A percentile compares a stretch with the other conserved stretches of the same genome.
Evolutionary conservation across 1,140 invertebrate species (phyloP).

Genomic region (Conus ventricosus): DNA sequence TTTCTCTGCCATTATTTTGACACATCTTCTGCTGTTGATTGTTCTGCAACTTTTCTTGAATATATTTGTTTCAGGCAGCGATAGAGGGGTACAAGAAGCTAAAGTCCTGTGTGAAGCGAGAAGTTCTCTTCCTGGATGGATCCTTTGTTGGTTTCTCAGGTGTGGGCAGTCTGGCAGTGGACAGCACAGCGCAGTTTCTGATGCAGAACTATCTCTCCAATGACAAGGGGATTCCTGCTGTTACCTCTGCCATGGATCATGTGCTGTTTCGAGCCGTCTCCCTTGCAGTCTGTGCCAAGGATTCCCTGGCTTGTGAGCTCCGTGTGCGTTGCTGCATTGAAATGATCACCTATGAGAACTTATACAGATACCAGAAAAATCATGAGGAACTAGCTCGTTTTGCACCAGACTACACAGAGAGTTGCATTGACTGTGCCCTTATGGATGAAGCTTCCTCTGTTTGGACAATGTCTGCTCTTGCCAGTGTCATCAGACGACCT

Average conservation of each 20-base stretch:
- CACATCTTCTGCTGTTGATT: neutral
- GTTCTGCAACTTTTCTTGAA: no score
- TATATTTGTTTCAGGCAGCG: conserved; percentile 19
- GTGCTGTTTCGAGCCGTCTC: conserved; percentile 47
- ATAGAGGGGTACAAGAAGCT: conserved; percentile 6
- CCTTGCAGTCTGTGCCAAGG: conserved; percentile 38
- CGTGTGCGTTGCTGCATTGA: conserved; percentile 47
- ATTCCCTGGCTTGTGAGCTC: conserved; percentile 31
- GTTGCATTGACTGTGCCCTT: conserved; percentile 31
- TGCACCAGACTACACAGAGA: conserved; percentile 27
- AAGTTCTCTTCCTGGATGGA: conserved; percentile 23
- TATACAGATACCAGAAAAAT: conserved; percentile 26
- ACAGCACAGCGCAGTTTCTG: neutral
- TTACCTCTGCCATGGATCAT: conserved; percentile 35
- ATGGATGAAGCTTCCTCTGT: conserved; percentile 11
- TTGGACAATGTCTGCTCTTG: conserved; percentile 28
- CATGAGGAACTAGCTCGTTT: neutral
- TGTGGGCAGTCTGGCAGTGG: conserved; percentile 31
- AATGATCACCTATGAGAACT: conserved; percentile 24
- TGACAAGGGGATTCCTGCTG: conserved; percentile 21
- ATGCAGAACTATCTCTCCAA: neutral
- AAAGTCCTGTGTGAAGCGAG: conserved; percentile 24
- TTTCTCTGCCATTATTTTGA: no score
- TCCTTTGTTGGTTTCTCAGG: conserved; percentile 12
- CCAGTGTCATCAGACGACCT: conserved; percentile 16